Evolutionary conservation across 2,113 vertebrate genomes (phyloP), one percentile per base, ranked within the genome.

Genomic region (Pogona vitticeps): DNA sequence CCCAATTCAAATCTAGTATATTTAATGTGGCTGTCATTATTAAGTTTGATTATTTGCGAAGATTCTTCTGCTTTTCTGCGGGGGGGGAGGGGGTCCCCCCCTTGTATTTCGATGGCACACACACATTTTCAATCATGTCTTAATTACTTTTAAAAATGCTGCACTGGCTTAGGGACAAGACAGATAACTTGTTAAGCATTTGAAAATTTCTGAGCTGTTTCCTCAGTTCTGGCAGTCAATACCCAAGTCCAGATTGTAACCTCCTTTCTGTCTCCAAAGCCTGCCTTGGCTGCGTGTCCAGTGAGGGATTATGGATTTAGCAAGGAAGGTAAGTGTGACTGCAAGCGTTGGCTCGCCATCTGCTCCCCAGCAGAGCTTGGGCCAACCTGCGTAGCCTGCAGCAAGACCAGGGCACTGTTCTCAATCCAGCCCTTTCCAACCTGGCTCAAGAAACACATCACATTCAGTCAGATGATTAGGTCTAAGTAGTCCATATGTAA

Each of bases 281-380:
- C 98, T 98, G 98, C 97, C 98, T 99, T 99, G 99, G 99, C 98
- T 98, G 97, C 98, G 97, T 97, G 97, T 98, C 98, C 98, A 98
- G 97, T 95, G 98, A 98, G 98, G 98, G 99, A 99, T 99, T 99
- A 98, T 98, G 98, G 99, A 98, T 99, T 99, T 99, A 99, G 98
- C 97, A 98, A 98, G 98, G 98, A 99, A 99, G 98, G 99, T 99
- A 99, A 99, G 99, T 99, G 99, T 99, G 98, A 99, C 98, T 99
- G 98, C 98, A 98, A 99, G 98, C 98, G 98, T 98, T 99, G 98
- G 98, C 98, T 99, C 95, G 95, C 99, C 98, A 99, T 99, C 99
- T 99, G 99, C 98, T 99, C 98, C 98, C 98, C 98, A 98, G 97
- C 98, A 98, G 98, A 98, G 98, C 96, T 96, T 96, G 98, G 98